These are phyloP conservation scores for Oeneis ivallda DNA, from an alignment of 2,888 invertebrate species.

Conservation along the genomic window DNA sequence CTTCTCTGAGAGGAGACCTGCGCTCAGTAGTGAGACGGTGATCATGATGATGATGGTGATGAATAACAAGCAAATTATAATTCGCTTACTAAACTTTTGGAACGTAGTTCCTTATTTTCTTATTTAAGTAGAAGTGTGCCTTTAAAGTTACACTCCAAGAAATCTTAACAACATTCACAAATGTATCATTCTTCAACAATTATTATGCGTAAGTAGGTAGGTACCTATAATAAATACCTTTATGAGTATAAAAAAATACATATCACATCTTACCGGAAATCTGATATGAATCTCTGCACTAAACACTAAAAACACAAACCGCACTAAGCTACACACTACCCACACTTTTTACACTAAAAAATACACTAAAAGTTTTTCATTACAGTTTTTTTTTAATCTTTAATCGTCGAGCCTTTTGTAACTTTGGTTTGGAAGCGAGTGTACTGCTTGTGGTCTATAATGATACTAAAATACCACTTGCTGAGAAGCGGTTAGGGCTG, in stretches of 20 bases:
- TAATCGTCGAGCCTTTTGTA: no score
- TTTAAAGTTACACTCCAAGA: no score
- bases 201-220: neutral
- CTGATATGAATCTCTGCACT: neutral
- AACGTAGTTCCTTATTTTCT: no score
- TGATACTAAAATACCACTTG: constrained; percentile 8
- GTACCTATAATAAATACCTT: neutral
- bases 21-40: no score
- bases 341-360: neutral
- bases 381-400: neutral
- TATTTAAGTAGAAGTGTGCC: no score
- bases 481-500: neutral
- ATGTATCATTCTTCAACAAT: neutral
- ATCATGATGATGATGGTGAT: no score
- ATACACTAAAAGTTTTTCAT: neutral
- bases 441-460: neutral
- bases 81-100: no score
- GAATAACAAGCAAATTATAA: no score
- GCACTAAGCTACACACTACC: neutral
- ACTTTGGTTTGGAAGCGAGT: neutral
- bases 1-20: no score
- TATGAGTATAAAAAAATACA: neutral
- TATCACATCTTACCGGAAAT: constrained; percentile 1
- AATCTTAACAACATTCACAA: no score
- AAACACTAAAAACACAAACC: neutral